Evolutionary conservation across 2,797 vertebrate species (phyloP).

Genomic region (Siniperca scherzeri): DNA sequence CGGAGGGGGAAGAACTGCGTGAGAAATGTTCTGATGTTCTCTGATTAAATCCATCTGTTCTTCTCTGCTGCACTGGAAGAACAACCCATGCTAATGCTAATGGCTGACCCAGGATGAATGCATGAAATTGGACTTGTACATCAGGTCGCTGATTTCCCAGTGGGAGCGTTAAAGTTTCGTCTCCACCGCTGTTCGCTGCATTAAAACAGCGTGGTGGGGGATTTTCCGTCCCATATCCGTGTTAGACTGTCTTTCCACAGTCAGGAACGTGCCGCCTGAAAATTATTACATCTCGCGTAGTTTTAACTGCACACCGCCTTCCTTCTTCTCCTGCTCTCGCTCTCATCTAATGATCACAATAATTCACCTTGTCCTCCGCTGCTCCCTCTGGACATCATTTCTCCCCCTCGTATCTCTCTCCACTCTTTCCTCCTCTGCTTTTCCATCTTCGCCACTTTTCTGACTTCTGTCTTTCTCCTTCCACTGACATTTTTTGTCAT

Average conservation of each 20-base stretch:
- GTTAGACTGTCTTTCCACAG: neutral
- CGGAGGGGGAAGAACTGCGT: too few relatives aligned
- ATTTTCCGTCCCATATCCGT: too few relatives aligned
- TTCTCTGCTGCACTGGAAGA: neutral
- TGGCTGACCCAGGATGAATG: neutral
- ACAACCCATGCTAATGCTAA: neutral
- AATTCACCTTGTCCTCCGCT: neutral
- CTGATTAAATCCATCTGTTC: neutral
- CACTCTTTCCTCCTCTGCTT: too few relatives aligned
- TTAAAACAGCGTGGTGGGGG: neutral
- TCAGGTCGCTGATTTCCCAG: conserved; percentile 11
- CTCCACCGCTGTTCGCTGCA: too few relatives aligned
- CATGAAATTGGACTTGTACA: neutral
- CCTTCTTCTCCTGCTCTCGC: too few relatives aligned
- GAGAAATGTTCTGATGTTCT: too few relatives aligned
- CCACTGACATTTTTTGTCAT: too few relatives aligned
- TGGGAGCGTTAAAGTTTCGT: conserved; percentile 26
- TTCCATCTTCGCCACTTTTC: too few relatives aligned
- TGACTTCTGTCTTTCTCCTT: neutral
- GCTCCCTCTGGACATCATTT: neutral
- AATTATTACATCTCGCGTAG: neutral
- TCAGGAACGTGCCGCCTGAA: too few relatives aligned
- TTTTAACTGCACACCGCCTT: neutral
- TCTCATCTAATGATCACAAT: neutral
- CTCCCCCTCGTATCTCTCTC: neutral